These are phyloP conservation scores for Hirtodrosophila alboralis DNA, from an alignment of 2,888 invertebrate species.

Conservation along the genomic window DNA sequence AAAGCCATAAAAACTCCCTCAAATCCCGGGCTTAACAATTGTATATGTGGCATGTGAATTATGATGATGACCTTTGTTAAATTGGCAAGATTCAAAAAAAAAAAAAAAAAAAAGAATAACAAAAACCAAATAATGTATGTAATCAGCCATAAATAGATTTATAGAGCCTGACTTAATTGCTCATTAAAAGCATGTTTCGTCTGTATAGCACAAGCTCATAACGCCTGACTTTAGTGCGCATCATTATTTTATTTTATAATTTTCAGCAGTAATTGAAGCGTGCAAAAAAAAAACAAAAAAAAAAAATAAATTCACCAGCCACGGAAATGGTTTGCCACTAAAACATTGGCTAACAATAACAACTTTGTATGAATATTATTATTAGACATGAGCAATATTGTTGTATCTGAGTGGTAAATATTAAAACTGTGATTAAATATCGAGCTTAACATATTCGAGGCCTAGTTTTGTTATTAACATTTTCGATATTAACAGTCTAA, in stretches of 20 bases:
- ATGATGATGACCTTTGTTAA: constrained; percentile 31
- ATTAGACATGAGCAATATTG: no score
- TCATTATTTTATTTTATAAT: constrained; percentile 60
- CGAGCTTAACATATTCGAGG: no score
- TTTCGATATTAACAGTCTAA: no score
- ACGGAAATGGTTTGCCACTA: constrained; percentile 51
- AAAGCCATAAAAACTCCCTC: no score
- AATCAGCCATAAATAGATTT: constrained; percentile 44
- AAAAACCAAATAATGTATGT: constrained; percentile 34
- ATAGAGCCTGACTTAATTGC: constrained; percentile 53
- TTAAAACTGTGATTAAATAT: no score
- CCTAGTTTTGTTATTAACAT: no score
- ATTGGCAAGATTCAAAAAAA: background rate
- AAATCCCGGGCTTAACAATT: no score
- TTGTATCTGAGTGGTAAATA: no score
- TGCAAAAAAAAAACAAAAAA: constrained; percentile 64
- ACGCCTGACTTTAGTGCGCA: constrained; percentile 41
- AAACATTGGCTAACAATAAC: constrained; percentile 35
- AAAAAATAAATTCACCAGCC: constrained; percentile 51
- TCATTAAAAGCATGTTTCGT: constrained; percentile 47
- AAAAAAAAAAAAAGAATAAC: no score
- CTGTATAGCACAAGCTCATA: constrained; percentile 24
- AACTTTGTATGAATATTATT: background rate
- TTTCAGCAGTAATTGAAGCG: constrained; percentile 68
- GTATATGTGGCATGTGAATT: constrained; percentile 6